These are phyloP conservation scores for Ochotona curzoniae DNA, from an alignment of 2,113 vertebrate genomes.

Conservation along the genomic window DNA sequence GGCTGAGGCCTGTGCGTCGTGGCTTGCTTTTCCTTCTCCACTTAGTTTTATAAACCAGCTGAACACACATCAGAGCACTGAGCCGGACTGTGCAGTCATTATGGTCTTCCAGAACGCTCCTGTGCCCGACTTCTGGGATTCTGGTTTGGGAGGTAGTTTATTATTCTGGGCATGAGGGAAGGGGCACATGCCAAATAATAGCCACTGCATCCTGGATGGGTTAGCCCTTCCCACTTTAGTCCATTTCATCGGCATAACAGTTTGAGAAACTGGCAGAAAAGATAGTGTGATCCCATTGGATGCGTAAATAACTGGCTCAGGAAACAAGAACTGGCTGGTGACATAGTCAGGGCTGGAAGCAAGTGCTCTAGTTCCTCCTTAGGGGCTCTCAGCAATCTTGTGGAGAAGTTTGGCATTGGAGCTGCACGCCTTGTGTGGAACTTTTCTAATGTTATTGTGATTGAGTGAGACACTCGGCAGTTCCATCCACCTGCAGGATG, in stretches of 20 bases:
- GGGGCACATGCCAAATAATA: constrained; percentile 58
- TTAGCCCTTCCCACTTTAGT: neutral
- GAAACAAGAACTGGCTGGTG: neutral
- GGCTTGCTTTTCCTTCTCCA: constrained; percentile 77
- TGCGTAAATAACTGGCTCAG: neutral
- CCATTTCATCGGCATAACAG: neutral
- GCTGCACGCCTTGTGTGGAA: neutral
- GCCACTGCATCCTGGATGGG: constrained; percentile 13
- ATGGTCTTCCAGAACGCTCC: constrained; percentile 61
- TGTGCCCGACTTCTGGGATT: constrained; percentile 57
- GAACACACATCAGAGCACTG: constrained; percentile 73
- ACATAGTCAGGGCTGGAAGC: constrained; percentile 45
- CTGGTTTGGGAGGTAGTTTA: constrained; percentile 66
- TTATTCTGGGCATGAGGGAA: constrained; percentile 74
- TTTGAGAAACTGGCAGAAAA: neutral
- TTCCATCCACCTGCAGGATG: constrained; percentile 24
- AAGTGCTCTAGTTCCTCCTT: neutral
- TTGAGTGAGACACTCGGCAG: neutral
- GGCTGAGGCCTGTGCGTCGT: constrained; percentile 65
- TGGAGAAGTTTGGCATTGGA: neutral
- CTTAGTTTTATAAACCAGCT: constrained; percentile 77
- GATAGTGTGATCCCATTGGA: neutral
- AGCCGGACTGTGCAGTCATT: constrained; percentile 60
- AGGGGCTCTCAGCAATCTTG: neutral
- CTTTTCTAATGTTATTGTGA: neutral